A percentile compares a stretch with the other conserved stretches of the same genome.
Evolutionary conservation across 2,888 invertebrate genomes (phyloP).

Genomic region (Bugula neritina): DNA sequence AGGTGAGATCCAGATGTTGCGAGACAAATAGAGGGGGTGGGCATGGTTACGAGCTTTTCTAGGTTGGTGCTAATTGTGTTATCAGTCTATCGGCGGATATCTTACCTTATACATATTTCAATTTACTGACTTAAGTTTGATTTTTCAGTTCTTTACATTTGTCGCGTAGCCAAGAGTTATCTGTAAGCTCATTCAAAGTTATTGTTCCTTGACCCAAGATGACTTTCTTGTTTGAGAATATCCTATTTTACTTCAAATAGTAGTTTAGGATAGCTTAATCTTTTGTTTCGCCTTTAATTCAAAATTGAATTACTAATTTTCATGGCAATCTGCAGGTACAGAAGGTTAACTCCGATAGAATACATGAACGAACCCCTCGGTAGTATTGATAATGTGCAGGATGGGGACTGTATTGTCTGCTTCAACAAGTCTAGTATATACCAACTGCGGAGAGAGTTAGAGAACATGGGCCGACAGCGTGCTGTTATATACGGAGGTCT

Average conservation of each 20-base stretch:
- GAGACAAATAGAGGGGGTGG: conserved; percentile 87
- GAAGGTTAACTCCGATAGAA: conserved; percentile 75
- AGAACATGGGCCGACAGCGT: conserved; percentile 72
- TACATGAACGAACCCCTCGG: conserved; percentile 67
- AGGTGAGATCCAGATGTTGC: conserved; percentile 97
- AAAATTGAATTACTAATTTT: not conserved
- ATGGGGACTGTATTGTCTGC: conserved; percentile 99
- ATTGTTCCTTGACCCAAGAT: too few relatives aligned
- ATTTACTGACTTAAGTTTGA: too few relatives aligned
- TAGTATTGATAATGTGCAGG: conserved; percentile 69
- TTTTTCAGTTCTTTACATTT: too few relatives aligned
- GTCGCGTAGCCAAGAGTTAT: too few relatives aligned
- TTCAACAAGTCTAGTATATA: conserved; percentile 97
- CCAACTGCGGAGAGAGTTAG: conserved; percentile 69
- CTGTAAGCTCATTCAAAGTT: too few relatives aligned
- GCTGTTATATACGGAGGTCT: conserved; percentile 98
- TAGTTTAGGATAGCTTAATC: too few relatives aligned
- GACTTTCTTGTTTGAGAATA: too few relatives aligned
- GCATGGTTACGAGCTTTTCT: conserved; percentile 95
- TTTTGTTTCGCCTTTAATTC: not conserved
- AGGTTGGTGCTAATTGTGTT: too few relatives aligned
- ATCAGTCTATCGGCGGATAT: too few relatives aligned
- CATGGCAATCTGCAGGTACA: conserved; percentile 57
- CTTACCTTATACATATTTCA: too few relatives aligned
- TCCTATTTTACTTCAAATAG: too few relatives aligned